Base-by-base conservation (phyloP, 1,140 invertebrate genomes). In the Anoplophora glabripennis region DNA sequence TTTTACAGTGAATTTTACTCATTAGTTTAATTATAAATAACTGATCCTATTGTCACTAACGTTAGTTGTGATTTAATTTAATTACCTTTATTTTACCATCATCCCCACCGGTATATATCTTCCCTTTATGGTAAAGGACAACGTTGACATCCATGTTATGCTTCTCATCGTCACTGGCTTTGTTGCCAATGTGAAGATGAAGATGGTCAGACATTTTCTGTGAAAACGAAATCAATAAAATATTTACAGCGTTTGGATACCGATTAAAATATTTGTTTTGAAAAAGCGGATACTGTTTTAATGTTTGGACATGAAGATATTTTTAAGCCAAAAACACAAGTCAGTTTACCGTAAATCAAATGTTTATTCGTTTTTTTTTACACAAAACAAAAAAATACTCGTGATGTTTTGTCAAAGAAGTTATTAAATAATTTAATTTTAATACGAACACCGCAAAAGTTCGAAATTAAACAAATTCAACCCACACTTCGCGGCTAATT, bases 51-150 rank as follows among this genome's bases (percentile, higher is more conserved):
- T n/a, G n/a, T n/a, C n/a, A n/a, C n/a, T 54, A 56, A 42, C 56
- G 40, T 34, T 40, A 14, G 45, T 28, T 14, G 17, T 41, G 49
- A 44, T 34, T 18, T 36, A 56, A 45, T 41, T 49, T 52, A n/a
- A 41, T 68, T 70, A 78, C 78, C 69, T 79, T 80, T 14, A 80
- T 75, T 66, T 77, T 77, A n/a, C 79, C 79, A 61, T 79, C 78
- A 61, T 79, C 78, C 14, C 66, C 75, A 36, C 72, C 78, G 58
- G 73, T 78, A 58, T 77, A 78, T 5, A 80, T 57, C 57, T 74
- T 73, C 7, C 70, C 69, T 42, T 75, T 71, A 21, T 76, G 68
- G 59, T 64, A 76, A 11, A 75, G 49, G 5, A 79, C 41, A 8
- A 69, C 54, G 5, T 71, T 68, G 3, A 79, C 71, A 64, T 80